A percentile compares a stretch with the other conserved stretches of the same genome.
These are phyloP conservation scores for Tetranychus truncatus DNA, from an alignment of 2,888 invertebrate genomes.

Conservation along the genomic window DNA sequence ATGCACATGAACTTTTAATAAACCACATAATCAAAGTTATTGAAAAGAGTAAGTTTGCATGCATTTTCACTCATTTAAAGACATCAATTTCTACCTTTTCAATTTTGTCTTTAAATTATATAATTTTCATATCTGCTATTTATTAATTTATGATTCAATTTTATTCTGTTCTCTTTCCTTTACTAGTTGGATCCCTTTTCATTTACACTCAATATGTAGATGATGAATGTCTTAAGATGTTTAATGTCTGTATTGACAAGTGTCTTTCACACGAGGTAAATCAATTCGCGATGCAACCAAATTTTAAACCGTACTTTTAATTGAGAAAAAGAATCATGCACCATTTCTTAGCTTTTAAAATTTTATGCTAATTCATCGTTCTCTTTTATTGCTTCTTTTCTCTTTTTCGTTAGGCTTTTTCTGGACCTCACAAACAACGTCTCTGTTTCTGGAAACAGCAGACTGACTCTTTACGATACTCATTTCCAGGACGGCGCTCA, in stretches of 20 bases:
- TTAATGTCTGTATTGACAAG: not conserved
- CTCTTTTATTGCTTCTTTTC: not conserved
- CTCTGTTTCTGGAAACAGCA: conserved; percentile 2
- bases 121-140: too few species aligned
- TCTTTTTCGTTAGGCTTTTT: conserved; percentile 5
- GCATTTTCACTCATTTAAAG: not conserved
- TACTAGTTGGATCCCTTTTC: not conserved
- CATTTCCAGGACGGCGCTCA: not conserved
- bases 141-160: not conserved
- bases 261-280: conserved; percentile 7
- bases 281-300: not conserved
- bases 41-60: not conserved
- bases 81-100: not conserved
- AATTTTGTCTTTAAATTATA: not conserved
- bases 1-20: not conserved
- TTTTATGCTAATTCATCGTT: not conserved
- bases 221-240: conserved; percentile 7
- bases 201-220: not conserved
- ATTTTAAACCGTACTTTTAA: not conserved
- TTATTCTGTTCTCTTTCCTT: not conserved
- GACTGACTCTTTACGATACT: not conserved
- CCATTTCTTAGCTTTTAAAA: not conserved
- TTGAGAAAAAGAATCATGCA: not conserved
- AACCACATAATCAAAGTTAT: not conserved
- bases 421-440: not conserved